phyloP scores from a whole-genome alignment of 2,888 invertebrate genomes.

The Bombyx huttoni region DNA sequence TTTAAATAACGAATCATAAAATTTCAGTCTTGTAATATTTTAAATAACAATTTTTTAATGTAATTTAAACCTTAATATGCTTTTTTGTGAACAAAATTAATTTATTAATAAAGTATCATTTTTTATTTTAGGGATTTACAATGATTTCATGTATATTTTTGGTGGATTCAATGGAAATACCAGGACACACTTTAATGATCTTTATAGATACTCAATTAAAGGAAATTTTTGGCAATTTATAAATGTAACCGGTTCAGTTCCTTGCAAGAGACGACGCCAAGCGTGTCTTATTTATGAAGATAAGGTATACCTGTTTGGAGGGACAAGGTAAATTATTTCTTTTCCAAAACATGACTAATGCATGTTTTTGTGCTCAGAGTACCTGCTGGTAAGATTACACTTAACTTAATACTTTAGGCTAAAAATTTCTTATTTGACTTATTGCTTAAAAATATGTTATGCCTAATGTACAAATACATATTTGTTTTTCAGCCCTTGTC shows the following conservation, averaged over 20 bases:
- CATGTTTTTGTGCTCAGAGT: too few species aligned
- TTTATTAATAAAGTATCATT: background rate
- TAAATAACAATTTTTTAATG: too few species aligned
- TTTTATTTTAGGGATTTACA: constrained; percentile 79
- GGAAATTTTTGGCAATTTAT: constrained; percentile 75
- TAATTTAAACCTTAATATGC: too few species aligned
- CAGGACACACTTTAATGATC: constrained; percentile 86
- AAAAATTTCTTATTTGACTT: too few species aligned
- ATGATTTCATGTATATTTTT: constrained; percentile 86
- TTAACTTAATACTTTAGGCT: too few species aligned
- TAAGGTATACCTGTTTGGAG: constrained; percentile 89
- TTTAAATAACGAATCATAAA: too few species aligned
- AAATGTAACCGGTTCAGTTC: constrained; percentile 71
- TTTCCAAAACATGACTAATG: background rate
- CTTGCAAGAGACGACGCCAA: constrained; percentile 80
- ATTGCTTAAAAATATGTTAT: too few species aligned
- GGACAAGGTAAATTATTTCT: constrained; percentile 78
- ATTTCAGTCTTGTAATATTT: too few species aligned
- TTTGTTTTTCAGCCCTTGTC: constrained; percentile 30
- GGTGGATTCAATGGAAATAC: constrained; percentile 89
- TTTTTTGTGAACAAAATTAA: too few species aligned
- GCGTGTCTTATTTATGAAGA: constrained; percentile 83
- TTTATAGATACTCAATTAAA: constrained; percentile 80
- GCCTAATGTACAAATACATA: too few species aligned
- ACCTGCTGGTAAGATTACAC: too few species aligned